A percentile compares a stretch with the other conserved stretches of the same genome.
Evolutionary conservation across 53 echinoderm and acorn worm species (phyloP).

Genomic region (Stichopus horrens): DNA sequence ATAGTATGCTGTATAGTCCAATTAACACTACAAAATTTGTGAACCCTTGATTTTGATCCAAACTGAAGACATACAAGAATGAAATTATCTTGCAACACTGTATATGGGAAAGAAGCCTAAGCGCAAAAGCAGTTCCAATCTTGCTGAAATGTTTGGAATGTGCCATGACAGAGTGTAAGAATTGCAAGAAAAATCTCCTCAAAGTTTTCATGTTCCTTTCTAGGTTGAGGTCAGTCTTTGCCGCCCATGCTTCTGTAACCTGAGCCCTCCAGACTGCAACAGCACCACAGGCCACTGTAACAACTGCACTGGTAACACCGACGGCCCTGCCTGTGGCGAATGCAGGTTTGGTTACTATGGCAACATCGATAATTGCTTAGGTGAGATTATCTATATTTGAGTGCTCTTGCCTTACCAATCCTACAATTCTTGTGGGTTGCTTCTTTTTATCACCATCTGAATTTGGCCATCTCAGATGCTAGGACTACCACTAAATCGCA

Average conservation of each 20-base stretch:
- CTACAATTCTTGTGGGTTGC: no score
- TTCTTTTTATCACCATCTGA: no score
- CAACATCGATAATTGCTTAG: constrained; percentile 76
- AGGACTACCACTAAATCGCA: no score
- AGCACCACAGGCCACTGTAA: constrained; percentile 82
- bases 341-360: constrained; percentile 93
- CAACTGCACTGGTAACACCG: constrained; percentile 77
- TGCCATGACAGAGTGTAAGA: neutral
- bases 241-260: constrained; percentile 78
- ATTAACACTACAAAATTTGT: no score
- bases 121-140: neutral
- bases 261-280: constrained; percentile 76
- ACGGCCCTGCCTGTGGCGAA: constrained; percentile 61
- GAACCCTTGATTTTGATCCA: no score
- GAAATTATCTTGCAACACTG: no score
- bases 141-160: no score
- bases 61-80: no score
- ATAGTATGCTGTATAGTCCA: no score
- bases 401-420: no score
- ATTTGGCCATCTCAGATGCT: no score
- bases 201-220: neutral
- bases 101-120: neutral
- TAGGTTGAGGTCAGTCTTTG: constrained; percentile 79
- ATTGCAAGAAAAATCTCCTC: neutral
- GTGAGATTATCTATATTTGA: constrained; percentile 16